Percentiles rank a stretch among this genome's conserved stretches.
Conservation (phyloP, 2,888 invertebrate species). For the Drosophila falleni region DNA sequence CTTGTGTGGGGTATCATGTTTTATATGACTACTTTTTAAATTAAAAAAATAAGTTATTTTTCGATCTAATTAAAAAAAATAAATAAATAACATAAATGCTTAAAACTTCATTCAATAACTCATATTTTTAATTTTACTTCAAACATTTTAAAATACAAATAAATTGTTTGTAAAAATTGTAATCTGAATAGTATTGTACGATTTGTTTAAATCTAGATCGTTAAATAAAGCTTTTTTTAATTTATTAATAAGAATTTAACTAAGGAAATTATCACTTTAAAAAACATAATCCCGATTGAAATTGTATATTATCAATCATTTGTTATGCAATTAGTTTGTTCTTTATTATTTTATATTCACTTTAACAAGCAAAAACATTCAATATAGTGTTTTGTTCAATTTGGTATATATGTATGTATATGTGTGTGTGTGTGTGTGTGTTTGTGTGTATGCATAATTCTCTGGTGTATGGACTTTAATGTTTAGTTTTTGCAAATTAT, state of each 20-base stretch:
- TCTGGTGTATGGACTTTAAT: constrained; percentile 60
- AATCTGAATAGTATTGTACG: background rate
- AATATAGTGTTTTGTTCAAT: constrained; percentile 72
- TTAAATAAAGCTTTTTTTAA: background rate
- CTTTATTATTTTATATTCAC: constrained; percentile 63
- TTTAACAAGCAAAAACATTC: constrained; percentile 83
- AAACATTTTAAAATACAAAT: too few relatives aligned
- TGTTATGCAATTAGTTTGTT: constrained; percentile 48
- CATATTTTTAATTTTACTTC: too few relatives aligned
- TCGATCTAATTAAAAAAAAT: background rate
- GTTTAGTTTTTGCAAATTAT: constrained; percentile 75
- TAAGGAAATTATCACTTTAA: too few relatives aligned
- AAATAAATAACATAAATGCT: background rate
- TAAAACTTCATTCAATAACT: too few relatives aligned
- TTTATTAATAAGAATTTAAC: background rate
- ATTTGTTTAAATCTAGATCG: background rate
- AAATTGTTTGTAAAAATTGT: too few relatives aligned
- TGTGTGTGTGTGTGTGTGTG: constrained; percentile 33
- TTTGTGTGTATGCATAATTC: constrained; percentile 40
- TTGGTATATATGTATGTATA: constrained; percentile 29
- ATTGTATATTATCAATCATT: background rate
- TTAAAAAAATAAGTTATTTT: background rate
- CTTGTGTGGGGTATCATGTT: too few relatives aligned
- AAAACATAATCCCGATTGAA: background rate
- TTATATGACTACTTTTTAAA: too few relatives aligned